Base-by-base conservation (phyloP, 2,113 vertebrate genomes). In the Melanotaenia duboulayi region DNA sequence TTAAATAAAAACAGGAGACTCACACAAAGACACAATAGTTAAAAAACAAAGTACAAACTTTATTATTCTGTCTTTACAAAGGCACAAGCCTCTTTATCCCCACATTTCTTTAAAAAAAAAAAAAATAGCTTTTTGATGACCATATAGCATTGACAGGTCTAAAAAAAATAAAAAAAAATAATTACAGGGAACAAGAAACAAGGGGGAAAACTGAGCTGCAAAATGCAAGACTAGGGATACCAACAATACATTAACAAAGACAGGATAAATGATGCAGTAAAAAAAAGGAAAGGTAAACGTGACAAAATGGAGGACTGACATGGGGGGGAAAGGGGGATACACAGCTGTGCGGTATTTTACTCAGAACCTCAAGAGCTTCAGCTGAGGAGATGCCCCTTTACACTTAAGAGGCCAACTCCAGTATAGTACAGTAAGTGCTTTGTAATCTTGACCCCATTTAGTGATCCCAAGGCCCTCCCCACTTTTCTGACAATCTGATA, bases 41-140 rank as follows among this genome's bases (percentile, higher is more conserved):
- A 94, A 90, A 94, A 94, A 94, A 95, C 88, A 91, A 93, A 93
- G 97, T 99, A 99, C 96, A 99, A 99, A 99, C 95, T 98, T 99
- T 99, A 98, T 99, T 98, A 96, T 97, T 94, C 94, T 96, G 95
- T 97, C 95, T 99, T 98, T 98, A 97, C 96, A 98, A 99, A 98
- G 96, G 96, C 97, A 95, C 93, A 65, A 92, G 97, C 97, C 96
- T 98, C 94, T 95, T 94, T 93, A 86, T 88, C 90, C 95, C 88
- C 88, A 89, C 91, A 40, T 95, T 95, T 96, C 91, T 94, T 80
- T 92, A 91, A 95, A 95, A 95, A 96, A 71, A 91, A 92, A 94
- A 94, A 90, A 95, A 87, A 86, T 95, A 97, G 96, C 93, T 96
- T 98, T 87, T 96, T 93, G 93, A 96, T 94, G 93, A 97, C 95